Evolutionary conservation across 2,113 vertebrate genomes (phyloP).

Genomic region (Candoia aspera): DNA sequence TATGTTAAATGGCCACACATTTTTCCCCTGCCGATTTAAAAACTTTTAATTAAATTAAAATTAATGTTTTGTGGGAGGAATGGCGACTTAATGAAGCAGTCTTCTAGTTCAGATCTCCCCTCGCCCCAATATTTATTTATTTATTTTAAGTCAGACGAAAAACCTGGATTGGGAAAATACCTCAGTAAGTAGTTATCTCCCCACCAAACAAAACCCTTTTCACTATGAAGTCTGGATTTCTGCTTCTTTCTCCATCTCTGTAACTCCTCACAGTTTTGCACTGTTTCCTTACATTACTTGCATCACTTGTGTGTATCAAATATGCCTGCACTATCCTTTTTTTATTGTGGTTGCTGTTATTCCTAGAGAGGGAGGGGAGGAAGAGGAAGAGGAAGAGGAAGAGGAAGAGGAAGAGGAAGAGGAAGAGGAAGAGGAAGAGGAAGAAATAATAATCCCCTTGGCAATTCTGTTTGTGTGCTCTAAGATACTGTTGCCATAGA

Average conservation of each 20-base stretch:
- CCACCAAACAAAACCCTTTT: neutral
- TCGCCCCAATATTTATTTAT: too few species aligned
- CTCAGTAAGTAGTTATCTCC: neutral
- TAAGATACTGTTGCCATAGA: slow-evolving; percentile 81
- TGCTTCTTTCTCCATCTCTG: neutral
- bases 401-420: slow-evolving; percentile 20
- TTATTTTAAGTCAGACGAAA: neutral
- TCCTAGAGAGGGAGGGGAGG: slow-evolving; percentile 60
- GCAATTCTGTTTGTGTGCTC: slow-evolving; percentile 74
- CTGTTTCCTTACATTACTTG: neutral
- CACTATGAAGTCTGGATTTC: neutral
- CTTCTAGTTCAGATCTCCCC: too few species aligned
- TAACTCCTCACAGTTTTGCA: neutral
- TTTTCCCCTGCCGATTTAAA: neutral
- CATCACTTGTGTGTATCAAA: neutral
- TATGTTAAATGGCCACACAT: neutral
- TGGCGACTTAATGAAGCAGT: neutral
- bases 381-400: neutral
- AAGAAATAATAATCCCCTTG: slow-evolving; percentile 51
- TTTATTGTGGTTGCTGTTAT: slow-evolving; percentile 62
- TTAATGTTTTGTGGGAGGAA: neutral
- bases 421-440: slow-evolving; percentile 40
- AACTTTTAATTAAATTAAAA: neutral
- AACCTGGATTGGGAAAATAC: neutral
- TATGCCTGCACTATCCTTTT: slow-evolving; percentile 52